Conservation (phyloP, 1,140 invertebrate genomes). For the Dendrolimus kikuchii region DNA sequence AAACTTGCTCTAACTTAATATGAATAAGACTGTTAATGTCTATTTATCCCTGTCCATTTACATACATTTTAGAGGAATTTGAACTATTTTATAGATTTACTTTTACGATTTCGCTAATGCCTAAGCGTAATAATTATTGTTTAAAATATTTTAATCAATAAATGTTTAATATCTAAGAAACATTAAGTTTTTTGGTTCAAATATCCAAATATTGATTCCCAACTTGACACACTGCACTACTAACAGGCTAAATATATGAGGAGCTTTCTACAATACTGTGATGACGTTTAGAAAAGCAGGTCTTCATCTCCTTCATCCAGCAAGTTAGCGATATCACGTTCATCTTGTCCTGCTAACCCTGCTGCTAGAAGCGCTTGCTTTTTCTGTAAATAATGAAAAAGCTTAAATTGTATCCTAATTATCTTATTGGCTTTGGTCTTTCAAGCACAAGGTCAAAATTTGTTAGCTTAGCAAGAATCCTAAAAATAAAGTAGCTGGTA, state of each 20-base stretch:
- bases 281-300: constrained; percentile 84
- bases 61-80: too few species aligned
- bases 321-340: constrained; percentile 79
- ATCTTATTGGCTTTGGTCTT: constrained; percentile 6
- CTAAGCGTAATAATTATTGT: too few species aligned
- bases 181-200: too few species aligned
- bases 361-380: constrained; percentile 68
- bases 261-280: constrained; percentile 8
- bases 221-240: constrained; percentile 26
- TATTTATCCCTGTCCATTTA: too few species aligned
- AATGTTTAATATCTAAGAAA: too few species aligned
- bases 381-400: constrained; percentile 36
- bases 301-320: constrained; percentile 95
- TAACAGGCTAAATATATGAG: constrained; percentile 22
- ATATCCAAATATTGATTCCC: not conserved
- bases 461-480: too few species aligned
- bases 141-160: too few species aligned
- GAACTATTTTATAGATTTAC: too few species aligned
- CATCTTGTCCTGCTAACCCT: constrained; percentile 72
- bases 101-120: too few species aligned
- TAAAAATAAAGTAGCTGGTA: too few species aligned
- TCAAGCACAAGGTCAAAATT: not conserved
- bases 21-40: too few species aligned
- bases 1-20: not conserved
- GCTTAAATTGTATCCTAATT: constrained; percentile 8